Base-by-base conservation (phyloP, 2,888 invertebrate species). In the Pachydiplax longipennis region DNA sequence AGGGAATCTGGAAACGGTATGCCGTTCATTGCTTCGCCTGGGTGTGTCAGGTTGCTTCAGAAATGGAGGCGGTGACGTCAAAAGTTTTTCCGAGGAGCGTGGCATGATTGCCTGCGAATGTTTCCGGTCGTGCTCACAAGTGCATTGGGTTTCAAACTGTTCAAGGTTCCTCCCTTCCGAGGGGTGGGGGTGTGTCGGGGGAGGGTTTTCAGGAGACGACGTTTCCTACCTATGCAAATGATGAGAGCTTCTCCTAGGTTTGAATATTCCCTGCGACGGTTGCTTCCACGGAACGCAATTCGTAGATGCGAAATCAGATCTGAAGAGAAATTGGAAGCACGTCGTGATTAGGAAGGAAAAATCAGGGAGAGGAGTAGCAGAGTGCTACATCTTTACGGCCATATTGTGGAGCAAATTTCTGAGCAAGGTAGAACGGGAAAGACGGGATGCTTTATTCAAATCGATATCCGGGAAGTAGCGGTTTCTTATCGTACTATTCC, bases 181-280 rank as follows among this genome's bases (percentile, higher is more conserved):
- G 35, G 15, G 83, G 58, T 25, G 81, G 82, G 61, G n/a, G 82
- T 22, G 58, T 58, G 37, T 37, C 31, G 83, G 37, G 37, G 61
- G 87, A 37, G 37, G 81, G 48, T 87, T 35, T 87, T 37, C 58
- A 61, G 37, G 87, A n/a, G 87, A 61, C 58, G 87, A 87, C 87
- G 87, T 61, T 87, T 87, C 87, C 87, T 87, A 87, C 61, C 87
- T 87, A 87, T 87, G 87, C 87, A 87, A 87, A 87, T 87, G 87
- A 87, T 87, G 61, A 61, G 87, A 87, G 87, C 87, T 61, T 87
- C 87, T 87, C 83, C 87, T 87, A 37, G 87, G 87, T 87, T 87
- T 87, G 65, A 87, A 61, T 87, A 87, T 87, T 87, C 87, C 87
- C 61, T 58, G 87, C 87, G 87, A 87, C 87, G 87, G 58, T 61